Evolutionary conservation across 2,113 vertebrate species (phyloP).

Genomic region (Variabilichromis moorii): DNA sequence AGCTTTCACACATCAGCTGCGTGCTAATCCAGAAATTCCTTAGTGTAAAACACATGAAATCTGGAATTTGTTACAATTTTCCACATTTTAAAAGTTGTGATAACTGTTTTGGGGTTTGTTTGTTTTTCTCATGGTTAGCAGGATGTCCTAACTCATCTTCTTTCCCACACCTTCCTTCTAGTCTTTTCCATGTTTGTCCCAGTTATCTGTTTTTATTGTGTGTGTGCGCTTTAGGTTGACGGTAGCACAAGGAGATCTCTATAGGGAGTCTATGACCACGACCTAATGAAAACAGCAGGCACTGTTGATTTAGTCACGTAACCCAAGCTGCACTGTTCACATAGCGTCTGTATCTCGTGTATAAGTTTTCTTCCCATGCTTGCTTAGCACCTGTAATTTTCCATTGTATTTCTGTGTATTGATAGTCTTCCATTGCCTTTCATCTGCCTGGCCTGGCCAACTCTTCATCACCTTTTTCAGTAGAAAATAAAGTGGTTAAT

Average conservation of each 20-base stretch:
- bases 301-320: slow-evolving; percentile 5
- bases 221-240: neutral
- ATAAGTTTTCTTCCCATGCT: neutral
- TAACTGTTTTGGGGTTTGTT: neutral
- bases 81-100: neutral
- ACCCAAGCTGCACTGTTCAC: neutral
- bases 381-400: neutral
- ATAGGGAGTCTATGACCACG: neutral
- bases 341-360: neutral
- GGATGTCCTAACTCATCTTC: neutral
- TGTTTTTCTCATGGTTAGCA: neutral
- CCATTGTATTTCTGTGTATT: neutral
- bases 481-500: slow-evolving; percentile 16
- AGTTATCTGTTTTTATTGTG: neutral
- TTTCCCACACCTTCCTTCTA: neutral
- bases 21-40: neutral
- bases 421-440: neutral
- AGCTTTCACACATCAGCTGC: neutral
- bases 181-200: neutral
- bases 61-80: neutral
- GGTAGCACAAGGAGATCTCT: neutral
- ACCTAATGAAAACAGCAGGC: slow-evolving; percentile 4
- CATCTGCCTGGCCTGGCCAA: neutral
- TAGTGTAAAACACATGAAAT: neutral
- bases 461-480: neutral